Evolutionary conservation across 2,797 vertebrate species (phyloP), one percentile per base, ranked within the genome.

Genomic region (Melanotaenia nigrans): DNA sequence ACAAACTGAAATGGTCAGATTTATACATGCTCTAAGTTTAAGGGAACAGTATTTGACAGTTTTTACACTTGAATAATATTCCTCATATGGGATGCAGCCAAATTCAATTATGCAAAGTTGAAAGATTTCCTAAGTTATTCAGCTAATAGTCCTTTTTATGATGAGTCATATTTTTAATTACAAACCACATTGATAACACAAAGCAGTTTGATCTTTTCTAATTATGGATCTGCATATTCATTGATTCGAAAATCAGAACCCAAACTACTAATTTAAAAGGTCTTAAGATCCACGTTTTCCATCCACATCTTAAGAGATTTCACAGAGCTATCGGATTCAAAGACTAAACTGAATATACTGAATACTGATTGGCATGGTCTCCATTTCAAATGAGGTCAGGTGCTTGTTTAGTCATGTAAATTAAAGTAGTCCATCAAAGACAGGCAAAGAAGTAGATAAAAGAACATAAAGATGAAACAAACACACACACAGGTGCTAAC

Each of bases 381-480:
- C 83, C 83, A 86, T 85, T 78, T 83, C 82, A 85, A 89, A 89
- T 74, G 53, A 89, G 85, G 56, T 90, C 91, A 86, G 89, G 83
- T 88, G 90, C 71, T 76, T 42, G 70, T 89, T 91, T 71, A 74
- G 87, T 89, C 81, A 86, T 90, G 90, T 76, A 88, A 89, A 92
- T 92, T 72, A 85, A 80, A 72, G 68, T 16, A 68, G 73, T 72
- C 20, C 64, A 93, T 92, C 85, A 92, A 91, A 89, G 88, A 86
- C 25, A 4, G 11, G 59, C 14, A 38, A 62, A 84, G 81, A 83
- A 64, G 57, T 64, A 74, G 86, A 92, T 90, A 78, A 91, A 92
- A 90, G 72, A 73, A 85, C 0, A 16, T 36, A 32, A 68, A 80
- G 85, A 93, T 91, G 84, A 90, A 91, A 90, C 66, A 66, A 57